A percentile compares a stretch with the other conserved stretches of the same genome.
Evolutionary conservation across 2,113 vertebrate genomes (phyloP).

Genomic region (Carassius gibelio): DNA sequence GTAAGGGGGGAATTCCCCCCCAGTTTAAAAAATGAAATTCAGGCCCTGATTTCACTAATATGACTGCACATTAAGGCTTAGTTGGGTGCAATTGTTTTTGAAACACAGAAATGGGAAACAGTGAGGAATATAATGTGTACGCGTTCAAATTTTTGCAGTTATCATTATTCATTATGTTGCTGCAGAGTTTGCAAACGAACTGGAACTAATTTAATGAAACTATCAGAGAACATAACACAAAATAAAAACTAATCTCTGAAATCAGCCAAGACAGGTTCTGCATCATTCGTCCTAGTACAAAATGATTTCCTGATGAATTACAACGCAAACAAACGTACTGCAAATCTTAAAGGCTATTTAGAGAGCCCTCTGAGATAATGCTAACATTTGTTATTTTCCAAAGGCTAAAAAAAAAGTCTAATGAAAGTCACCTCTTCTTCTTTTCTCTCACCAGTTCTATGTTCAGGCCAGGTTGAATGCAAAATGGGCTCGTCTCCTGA

Average conservation of each 20-base stretch:
- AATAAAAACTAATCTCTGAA: neutral
- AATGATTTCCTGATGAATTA: neutral
- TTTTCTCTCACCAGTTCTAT: slow-evolving; percentile 79
- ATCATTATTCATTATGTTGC: neutral
- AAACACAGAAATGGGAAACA: neutral
- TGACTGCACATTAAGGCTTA: neutral
- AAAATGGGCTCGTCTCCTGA: slow-evolving; percentile 87
- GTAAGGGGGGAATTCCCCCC: no score
- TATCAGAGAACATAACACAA: neutral
- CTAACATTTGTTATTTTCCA: neutral
- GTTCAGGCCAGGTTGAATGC: slow-evolving; percentile 87
- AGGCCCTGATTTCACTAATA: neutral
- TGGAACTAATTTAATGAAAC: neutral
- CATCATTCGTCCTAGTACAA: neutral
- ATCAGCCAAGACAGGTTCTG: neutral
- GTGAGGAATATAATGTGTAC: neutral
- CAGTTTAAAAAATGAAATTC: no score
- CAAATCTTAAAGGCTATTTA: neutral
- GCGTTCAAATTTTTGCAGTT: neutral
- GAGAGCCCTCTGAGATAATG: neutral
- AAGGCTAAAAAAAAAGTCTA: neutral
- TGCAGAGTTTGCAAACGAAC: neutral
- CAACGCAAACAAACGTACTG: neutral
- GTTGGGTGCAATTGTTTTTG: neutral
- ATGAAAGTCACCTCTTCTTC: neutral